Percentiles rank a stretch among this genome's conserved stretches.
phyloP scores from a whole-genome alignment of 2,113 vertebrate species.

The Rissa tridactyla region DNA sequence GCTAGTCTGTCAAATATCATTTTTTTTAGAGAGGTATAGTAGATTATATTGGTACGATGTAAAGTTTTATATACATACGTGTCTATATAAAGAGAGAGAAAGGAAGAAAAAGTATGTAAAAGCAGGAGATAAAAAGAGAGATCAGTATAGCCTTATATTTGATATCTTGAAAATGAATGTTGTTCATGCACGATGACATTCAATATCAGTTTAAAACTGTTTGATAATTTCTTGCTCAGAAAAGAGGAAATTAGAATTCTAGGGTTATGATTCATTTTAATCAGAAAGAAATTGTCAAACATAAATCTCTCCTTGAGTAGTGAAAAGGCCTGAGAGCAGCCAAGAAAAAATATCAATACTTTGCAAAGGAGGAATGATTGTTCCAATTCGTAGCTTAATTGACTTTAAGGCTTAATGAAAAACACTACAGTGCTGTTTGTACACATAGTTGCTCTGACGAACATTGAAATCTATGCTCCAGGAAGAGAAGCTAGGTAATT shows the following conservation, averaged over 20 bases:
- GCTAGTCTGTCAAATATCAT: neutral
- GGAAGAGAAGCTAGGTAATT: constrained; percentile 53
- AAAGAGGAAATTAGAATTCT: constrained; percentile 81
- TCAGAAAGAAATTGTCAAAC: constrained; percentile 84
- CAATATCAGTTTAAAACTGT: constrained; percentile 61
- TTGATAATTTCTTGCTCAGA: constrained; percentile 76
- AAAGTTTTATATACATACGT: neutral
- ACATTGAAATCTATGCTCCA: constrained; percentile 9
- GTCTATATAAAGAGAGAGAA: neutral
- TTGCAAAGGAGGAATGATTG: constrained; percentile 91
- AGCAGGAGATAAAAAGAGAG: neutral
- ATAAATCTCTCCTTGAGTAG: constrained; percentile 83
- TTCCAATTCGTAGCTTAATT: constrained; percentile 90
- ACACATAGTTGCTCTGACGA: constrained; percentile 73
- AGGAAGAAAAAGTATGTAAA: neutral
- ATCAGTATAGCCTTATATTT: neutral
- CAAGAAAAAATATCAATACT: constrained; percentile 89
- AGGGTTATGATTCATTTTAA: constrained; percentile 86
- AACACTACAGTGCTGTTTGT: constrained; percentile 76
- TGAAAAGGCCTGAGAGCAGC: constrained; percentile 82
- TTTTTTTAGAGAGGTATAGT: neutral
- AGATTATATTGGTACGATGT: neutral
- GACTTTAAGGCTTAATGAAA: constrained; percentile 94
- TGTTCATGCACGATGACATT: neutral
- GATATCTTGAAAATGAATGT: neutral